A percentile compares a stretch with the other conserved stretches of the same genome.
These are phyloP conservation scores for Thera britannica DNA, from an alignment of 2,888 invertebrate genomes.

Conservation along the genomic window DNA sequence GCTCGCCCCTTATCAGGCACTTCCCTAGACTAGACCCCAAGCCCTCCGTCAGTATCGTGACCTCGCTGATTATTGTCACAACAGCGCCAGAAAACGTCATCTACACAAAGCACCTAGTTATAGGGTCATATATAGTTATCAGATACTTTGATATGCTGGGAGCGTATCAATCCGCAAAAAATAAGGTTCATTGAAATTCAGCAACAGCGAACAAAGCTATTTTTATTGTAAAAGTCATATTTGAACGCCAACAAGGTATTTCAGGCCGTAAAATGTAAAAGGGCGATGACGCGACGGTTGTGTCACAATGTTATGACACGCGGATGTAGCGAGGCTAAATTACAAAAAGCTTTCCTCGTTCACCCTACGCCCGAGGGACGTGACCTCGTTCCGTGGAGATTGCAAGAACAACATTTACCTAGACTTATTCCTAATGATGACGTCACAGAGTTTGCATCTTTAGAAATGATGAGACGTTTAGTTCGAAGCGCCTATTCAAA, in stretches of 20 bases:
- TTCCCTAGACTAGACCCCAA: conserved; percentile 68
- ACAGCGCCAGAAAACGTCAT: conserved; percentile 43
- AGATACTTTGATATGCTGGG: conserved; percentile 6
- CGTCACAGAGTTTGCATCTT: conserved; percentile 46
- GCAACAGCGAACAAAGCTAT: conserved; percentile 12
- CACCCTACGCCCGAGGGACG: conserved; percentile 57
- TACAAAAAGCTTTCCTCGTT: conserved; percentile 68
- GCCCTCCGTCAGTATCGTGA: conserved; percentile 67
- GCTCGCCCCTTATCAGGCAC: conserved; percentile 75
- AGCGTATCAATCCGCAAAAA: not conserved
- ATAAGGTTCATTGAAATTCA: conserved; percentile 6
- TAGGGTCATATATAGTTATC: conserved; percentile 10
- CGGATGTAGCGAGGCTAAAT: conserved; percentile 54
- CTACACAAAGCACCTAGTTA: conserved; percentile 13
- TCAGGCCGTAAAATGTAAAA: conserved; percentile 41
- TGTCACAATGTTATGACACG: conserved; percentile 56
- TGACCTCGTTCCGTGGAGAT: conserved; percentile 64
- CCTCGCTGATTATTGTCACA: conserved; percentile 67
- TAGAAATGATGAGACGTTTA: conserved; percentile 12
- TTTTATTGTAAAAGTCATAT: conserved; percentile 34
- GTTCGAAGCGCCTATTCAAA: conserved; percentile 16
- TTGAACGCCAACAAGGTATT: conserved; percentile 37
- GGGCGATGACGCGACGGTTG: conserved; percentile 45
- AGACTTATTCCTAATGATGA: conserved; percentile 58
- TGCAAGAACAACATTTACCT: conserved; percentile 62